Conservation (phyloP, 2,797 vertebrate genomes). For the Coccyzus lansbergi region DNA sequence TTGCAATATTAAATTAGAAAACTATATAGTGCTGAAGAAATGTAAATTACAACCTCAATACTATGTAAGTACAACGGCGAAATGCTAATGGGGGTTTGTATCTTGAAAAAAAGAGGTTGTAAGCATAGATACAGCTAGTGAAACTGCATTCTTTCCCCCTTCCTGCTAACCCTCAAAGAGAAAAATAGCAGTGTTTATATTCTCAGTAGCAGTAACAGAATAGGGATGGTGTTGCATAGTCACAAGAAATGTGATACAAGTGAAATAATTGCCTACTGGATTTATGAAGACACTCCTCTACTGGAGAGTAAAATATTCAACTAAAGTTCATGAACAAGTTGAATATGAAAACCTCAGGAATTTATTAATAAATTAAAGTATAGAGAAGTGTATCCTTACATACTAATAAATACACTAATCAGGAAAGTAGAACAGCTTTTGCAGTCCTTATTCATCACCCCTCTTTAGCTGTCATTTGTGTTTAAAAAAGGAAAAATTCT, state of each 20-base stretch:
- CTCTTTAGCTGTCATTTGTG: background rate
- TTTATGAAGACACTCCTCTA: background rate
- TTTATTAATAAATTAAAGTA: background rate
- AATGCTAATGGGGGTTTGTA: background rate
- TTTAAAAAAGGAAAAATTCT: background rate
- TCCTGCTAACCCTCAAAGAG: background rate
- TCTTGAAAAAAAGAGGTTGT: background rate
- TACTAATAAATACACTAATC: background rate
- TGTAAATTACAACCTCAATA: background rate
- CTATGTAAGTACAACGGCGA: background rate
- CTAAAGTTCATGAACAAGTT: background rate
- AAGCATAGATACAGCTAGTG: background rate
- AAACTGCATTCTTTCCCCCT: background rate
- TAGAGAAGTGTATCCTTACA: background rate
- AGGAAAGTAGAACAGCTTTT: background rate
- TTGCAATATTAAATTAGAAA: background rate
- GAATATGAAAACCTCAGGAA: background rate
- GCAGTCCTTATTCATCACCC: background rate
- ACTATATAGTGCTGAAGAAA: background rate
- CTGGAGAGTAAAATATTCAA: background rate
- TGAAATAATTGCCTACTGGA: background rate
- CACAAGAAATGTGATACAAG: background rate
- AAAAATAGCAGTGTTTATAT: background rate
- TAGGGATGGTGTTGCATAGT: background rate
- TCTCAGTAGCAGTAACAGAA: background rate